Evolutionary conservation across 2,888 invertebrate genomes (phyloP).

Genomic region (Hydraecia micacea): DNA sequence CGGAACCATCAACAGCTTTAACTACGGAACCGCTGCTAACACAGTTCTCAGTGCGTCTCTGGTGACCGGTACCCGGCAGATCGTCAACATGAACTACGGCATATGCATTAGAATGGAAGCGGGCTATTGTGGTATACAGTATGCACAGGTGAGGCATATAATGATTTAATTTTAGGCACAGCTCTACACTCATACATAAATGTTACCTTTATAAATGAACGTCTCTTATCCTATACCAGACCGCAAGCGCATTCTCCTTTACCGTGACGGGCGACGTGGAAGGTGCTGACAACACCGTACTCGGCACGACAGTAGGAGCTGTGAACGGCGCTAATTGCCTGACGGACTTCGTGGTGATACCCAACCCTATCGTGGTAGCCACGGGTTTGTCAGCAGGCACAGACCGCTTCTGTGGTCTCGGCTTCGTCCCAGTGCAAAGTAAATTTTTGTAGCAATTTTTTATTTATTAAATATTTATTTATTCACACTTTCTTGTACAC

Average conservation of each 20-base stretch:
- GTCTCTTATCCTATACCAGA: constrained; percentile 64
- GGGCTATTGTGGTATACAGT: constrained; percentile 93
- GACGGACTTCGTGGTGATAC: constrained; percentile 94
- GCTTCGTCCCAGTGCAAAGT: constrained; percentile 92
- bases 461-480: neutral
- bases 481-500: neutral
- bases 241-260: constrained; percentile 90
- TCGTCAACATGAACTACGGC: constrained; percentile 93
- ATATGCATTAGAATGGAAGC: constrained; percentile 94
- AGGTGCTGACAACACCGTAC: constrained; percentile 90
- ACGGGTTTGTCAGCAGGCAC: constrained; percentile 84
- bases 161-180: neutral
- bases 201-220: neutral
- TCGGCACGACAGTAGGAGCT: constrained; percentile 90
- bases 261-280: constrained; percentile 93
- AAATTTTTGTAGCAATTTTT: constrained; percentile 72
- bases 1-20: constrained; percentile 93
- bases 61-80: constrained; percentile 92
- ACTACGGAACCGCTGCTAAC: constrained; percentile 92
- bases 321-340: constrained; percentile 91
- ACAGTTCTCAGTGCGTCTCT: constrained; percentile 88
- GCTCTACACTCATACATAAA: neutral
- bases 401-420: constrained; percentile 94
- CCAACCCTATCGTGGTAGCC: constrained; percentile 90
- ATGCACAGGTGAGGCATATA: constrained; percentile 86